Evolutionary conservation across 2,888 invertebrate species (phyloP), one percentile per base, ranked within the genome.

Genomic region (Aspidiotus rigidus): DNA sequence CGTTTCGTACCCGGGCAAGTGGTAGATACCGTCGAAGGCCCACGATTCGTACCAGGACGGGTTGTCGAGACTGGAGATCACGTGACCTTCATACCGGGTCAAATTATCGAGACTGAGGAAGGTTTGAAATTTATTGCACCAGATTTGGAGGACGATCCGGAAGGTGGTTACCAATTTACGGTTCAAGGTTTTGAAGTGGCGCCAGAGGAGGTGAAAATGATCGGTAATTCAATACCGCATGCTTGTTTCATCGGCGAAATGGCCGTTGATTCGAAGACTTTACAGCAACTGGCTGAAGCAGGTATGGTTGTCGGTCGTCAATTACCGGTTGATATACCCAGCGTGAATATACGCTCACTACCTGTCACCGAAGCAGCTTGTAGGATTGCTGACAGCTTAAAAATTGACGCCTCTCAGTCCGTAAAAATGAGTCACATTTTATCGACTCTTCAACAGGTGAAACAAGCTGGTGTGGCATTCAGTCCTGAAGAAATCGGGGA

Each of bases 1-100:
- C 78, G 82, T 72, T 84, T 85, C 75, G 83, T 84, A 7, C 84
- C 84, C 15, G 85, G 87, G 7, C 86, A 87, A 78, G 86, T 87
- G 1, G 85, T 87, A n/a, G 86, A 86, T 73, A 86, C 86, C 0
- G 82, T 84, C 71, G 85, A 86, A 75, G 86, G 86, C 0, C 85
- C 86, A 7, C 79, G 85, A 74, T 86, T 86, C 69, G 80, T 81
- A 7, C 81, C 81, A 0, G 82, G 81, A 40, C 74, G 80, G 60
- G 80, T 81, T 0, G 78, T 82, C 0, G 81, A 81, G 72, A 79
- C 79, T 7, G 78, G 78, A 3, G 78, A 80, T 71, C 75, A 77
- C 2, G 79, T 80, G 2, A 79, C 79, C 2, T 81, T 82, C 69
- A 78, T 81, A 0, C 81, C 81, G 0, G 82, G 81, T 1, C 80